Evolutionary conservation across 2,797 vertebrate species (phyloP).

Genomic region (Zenarchopterus dispar): DNA sequence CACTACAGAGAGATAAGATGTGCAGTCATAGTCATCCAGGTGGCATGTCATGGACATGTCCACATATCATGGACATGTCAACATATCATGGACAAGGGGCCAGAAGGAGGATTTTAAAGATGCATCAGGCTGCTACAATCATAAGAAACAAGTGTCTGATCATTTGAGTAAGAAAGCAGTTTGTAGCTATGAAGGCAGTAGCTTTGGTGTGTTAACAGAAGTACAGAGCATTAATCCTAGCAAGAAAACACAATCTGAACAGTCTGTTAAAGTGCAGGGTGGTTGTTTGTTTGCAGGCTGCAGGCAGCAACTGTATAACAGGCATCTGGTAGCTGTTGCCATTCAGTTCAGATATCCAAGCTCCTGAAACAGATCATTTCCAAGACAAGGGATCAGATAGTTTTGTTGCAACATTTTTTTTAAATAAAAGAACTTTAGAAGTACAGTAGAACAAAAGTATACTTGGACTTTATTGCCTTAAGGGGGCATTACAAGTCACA

Average conservation of each 20-base stretch:
- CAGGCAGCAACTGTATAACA: conserved; percentile 69
- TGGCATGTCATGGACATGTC: conserved; percentile 74
- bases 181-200: conserved; percentile 70
- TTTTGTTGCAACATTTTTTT: conserved; percentile 11
- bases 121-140: conserved; percentile 71
- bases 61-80: too few relatives aligned
- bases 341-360: conserved; percentile 76
- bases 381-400: too few relatives aligned
- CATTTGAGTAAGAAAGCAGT: conserved; percentile 71
- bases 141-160: conserved; percentile 84
- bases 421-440: too few relatives aligned
- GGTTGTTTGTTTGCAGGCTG: conserved; percentile 82
- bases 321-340: conserved; percentile 71
- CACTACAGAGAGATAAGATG: too few relatives aligned
- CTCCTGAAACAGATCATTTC: conserved; percentile 36
- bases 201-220: conserved; percentile 78
- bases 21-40: conserved; percentile 83
- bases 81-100: too few relatives aligned
- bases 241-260: conserved; percentile 57
- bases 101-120: conserved; percentile 64
- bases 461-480: too few relatives aligned
- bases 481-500: too few relatives aligned
- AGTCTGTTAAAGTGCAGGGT: conserved; percentile 70
- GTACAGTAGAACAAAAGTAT: too few relatives aligned
- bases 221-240: conserved; percentile 74